A percentile compares a stretch with the other conserved stretches of the same genome.
phyloP scores from a whole-genome alignment of 2,113 vertebrate species.

The Epinephelus cyanopodus region DNA sequence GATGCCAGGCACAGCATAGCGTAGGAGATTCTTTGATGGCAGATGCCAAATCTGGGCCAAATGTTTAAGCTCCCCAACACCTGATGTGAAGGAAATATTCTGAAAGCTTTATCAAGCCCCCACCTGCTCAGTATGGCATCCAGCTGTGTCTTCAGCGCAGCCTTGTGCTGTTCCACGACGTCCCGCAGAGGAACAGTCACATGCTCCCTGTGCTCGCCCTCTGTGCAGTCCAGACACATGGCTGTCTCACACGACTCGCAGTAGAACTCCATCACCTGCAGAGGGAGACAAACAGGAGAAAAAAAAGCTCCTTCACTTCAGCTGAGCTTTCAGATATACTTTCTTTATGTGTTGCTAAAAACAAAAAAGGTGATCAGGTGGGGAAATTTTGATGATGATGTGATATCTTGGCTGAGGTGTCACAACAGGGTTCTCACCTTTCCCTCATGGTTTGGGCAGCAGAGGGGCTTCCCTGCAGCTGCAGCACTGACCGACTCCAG shows the following conservation, averaged over 20 bases:
- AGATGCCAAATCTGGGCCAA: slow-evolving; percentile 25
- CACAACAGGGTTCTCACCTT: slow-evolving; percentile 83
- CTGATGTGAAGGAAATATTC: slow-evolving; percentile 18
- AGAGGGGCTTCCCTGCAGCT: slow-evolving; percentile 89
- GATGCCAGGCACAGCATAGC: neutral
- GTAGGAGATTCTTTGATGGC: neutral
- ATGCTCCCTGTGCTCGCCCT: slow-evolving; percentile 92
- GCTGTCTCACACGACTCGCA: slow-evolving; percentile 96
- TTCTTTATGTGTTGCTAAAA: neutral
- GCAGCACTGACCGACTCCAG: slow-evolving; percentile 89
- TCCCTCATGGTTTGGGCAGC: slow-evolving; percentile 96
- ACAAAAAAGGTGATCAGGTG: neutral
- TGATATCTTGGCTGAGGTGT: neutral
- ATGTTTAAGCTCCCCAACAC: slow-evolving; percentile 5
- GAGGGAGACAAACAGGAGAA: slow-evolving; percentile 52
- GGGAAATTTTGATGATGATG: neutral
- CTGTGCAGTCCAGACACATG: slow-evolving; percentile 94
- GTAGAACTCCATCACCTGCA: slow-evolving; percentile 97
- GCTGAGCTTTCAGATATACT: neutral
- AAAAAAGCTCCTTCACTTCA: neutral
- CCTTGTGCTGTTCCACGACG: slow-evolving; percentile 95
- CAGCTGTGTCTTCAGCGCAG: slow-evolving; percentile 91
- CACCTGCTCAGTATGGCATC: slow-evolving; percentile 92
- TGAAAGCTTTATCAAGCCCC: slow-evolving; percentile 11
- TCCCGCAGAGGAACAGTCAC: slow-evolving; percentile 91